Base-by-base conservation (phyloP, 1,140 invertebrate species). In the Popillia japonica region DNA sequence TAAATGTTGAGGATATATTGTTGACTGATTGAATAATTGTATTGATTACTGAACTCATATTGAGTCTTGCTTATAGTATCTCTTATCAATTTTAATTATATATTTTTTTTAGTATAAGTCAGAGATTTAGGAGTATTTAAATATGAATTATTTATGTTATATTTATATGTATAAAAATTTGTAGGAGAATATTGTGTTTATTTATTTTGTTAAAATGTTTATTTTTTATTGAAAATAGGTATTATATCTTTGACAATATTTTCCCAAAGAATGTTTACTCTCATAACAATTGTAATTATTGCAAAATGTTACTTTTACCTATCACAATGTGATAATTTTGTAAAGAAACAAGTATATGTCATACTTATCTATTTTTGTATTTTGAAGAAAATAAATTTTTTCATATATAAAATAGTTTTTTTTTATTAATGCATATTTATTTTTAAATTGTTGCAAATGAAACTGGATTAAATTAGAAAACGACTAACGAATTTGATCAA, bases 321-420 rank as follows among this genome's bases (percentile, higher is more conserved):
- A 34, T 34, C 27, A 34, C 17, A 55, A 17, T 55, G 17, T 55
- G 48, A 55, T n/a, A 55, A 55, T n/a, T 55, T 55, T n/a, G 48
- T 55, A 14, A 17, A n/a, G 4, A 55, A 6, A 55, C 14, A 55
- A n/a, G 48, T 55, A n/a, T 55, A 17, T n/a, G 17, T 55, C n/a
- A 55, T 17, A 55, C 48, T 55, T 55, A n/a, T 55, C 48, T 55
- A 55, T 55, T 55, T 55, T 55, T 55, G 48, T 55, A 55, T 55
- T 6, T 55, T 55, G 27, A 34, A 34, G 27, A 34, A 34, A 34
- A 34, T 34, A 34, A 34, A 34, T 48, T 48, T 9, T 48, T 48
- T 10, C 44, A 1, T 48, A 48, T 48, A 14, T 48, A 48, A 48
- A 14, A 34, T 34, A 34, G 27, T 34, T 34, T 34, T 34, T 34